A percentile compares a stretch with the other conserved stretches of the same genome.
Conservation (phyloP, 2,797 vertebrate species). For the Amphiprion clarkii region DNA sequence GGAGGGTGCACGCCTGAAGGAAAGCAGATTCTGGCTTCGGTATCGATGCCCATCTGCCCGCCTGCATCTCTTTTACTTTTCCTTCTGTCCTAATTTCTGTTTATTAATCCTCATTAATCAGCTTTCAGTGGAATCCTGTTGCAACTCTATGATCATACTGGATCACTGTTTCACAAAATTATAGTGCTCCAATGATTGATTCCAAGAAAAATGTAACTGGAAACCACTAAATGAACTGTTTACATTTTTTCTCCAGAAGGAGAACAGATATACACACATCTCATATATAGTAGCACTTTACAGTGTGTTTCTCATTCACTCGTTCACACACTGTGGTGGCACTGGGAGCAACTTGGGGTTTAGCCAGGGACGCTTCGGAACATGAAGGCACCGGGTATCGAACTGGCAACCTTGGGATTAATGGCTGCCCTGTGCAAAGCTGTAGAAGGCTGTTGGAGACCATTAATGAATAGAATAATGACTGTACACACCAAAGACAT, state of each 20-base stretch:
- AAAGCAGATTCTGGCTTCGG: conserved; percentile 31
- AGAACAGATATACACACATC: not conserved
- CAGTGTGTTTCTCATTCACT: no score
- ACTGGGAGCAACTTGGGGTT: no score
- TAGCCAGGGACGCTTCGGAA: no score
- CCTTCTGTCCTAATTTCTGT: conserved; percentile 10
- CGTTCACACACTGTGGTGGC: no score
- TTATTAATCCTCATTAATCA: not conserved
- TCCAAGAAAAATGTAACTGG: not conserved
- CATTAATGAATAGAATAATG: not conserved
- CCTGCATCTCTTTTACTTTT: conserved; percentile 13
- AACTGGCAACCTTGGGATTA: no score
- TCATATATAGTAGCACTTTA: not conserved
- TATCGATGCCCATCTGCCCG: not conserved
- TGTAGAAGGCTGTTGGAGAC: not conserved
- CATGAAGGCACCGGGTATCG: no score
- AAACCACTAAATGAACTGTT: not conserved
- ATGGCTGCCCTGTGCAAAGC: no score
- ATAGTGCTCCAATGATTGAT: not conserved
- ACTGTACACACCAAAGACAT: not conserved
- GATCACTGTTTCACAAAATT: not conserved
- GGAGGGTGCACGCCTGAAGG: conserved; percentile 34
- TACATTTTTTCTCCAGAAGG: no score
- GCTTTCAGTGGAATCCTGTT: not conserved
- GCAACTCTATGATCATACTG: not conserved